A percentile compares a stretch with the other conserved stretches of the same genome.
phyloP scores from a whole-genome alignment of 1,140 invertebrate species.

The Magallana ariakensis region DNA sequence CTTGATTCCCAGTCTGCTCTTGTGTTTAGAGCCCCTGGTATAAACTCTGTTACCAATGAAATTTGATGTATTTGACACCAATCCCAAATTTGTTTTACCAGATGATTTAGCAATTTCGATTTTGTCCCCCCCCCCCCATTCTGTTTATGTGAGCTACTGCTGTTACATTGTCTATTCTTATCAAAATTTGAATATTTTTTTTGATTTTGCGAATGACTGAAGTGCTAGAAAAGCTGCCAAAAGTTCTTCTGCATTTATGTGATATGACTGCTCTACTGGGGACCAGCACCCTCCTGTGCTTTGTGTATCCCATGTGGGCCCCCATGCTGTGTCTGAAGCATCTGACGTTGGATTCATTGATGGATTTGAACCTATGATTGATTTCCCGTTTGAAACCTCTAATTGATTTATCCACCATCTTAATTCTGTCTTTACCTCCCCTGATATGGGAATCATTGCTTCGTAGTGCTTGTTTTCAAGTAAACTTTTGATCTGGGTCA shows the following conservation, averaged over 20 bases:
- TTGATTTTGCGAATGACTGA: slow-evolving; percentile 15
- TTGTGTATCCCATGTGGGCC: not conserved
- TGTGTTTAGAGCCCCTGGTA: slow-evolving; percentile 50
- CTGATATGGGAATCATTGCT: not conserved
- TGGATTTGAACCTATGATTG: not conserved
- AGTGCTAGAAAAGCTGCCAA: slow-evolving; percentile 23
- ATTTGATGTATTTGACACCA: too few relatives aligned
- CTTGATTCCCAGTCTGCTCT: slow-evolving; percentile 49
- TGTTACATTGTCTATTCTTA: slow-evolving; percentile 36
- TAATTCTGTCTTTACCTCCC: not conserved
- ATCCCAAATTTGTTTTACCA: too few relatives aligned
- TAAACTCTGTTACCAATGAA: not conserved
- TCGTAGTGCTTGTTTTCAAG: not conserved
- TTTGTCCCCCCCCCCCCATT: not conserved
- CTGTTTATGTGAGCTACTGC: slow-evolving; percentile 39
- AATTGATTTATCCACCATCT: not conserved
- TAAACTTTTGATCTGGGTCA: slow-evolving; percentile 6
- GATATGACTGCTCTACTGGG: not conserved
- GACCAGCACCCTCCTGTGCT: not conserved
- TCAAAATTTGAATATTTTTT: slow-evolving; percentile 25
- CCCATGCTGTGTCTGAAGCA: not conserved
- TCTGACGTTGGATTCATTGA: not conserved
- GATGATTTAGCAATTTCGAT: too few relatives aligned
- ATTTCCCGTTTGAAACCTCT: slow-evolving; percentile 12
- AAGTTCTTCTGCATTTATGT: slow-evolving; percentile 8